phyloP scores from a whole-genome alignment of 2,888 invertebrate species.

The Pachliopta kotzebuea region DNA sequence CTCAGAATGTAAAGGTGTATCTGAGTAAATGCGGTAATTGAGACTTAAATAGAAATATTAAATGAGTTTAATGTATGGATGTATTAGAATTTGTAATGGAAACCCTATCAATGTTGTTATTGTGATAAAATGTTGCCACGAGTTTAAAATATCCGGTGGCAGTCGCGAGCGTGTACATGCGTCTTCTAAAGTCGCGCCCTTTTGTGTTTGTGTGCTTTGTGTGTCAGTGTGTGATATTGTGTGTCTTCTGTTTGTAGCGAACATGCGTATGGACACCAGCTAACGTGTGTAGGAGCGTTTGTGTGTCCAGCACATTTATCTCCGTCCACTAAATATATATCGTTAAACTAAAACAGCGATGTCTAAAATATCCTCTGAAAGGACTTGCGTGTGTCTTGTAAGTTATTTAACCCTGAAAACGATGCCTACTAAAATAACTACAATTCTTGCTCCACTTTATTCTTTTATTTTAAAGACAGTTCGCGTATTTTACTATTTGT shows the following conservation, averaged over 20 bases:
- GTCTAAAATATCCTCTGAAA: conserved; percentile 56
- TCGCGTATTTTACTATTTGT: conserved; percentile 26
- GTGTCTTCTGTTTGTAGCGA: background rate
- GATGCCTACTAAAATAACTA: conserved; percentile 62
- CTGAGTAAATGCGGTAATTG: too few species aligned
- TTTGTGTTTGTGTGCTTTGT: background rate
- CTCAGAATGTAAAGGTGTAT: too few species aligned
- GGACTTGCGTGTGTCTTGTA: conserved; percentile 52
- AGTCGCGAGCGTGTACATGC: conserved; percentile 22
- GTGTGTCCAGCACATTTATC: conserved; percentile 46
- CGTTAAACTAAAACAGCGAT: conserved; percentile 42
- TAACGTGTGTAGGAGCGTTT: conserved; percentile 12
- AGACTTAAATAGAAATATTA: too few species aligned
- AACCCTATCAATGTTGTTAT: conserved; percentile 27
- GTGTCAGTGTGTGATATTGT: background rate
- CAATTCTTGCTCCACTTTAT: conserved; percentile 47
- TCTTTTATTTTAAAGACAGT: conserved; percentile 53
- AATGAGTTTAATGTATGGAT: background rate
- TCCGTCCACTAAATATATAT: conserved; percentile 55
- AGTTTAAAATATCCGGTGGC: conserved; percentile 34
- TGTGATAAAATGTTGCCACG: conserved; percentile 32
- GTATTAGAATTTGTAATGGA: conserved; percentile 3
- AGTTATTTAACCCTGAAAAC: conserved; percentile 78
- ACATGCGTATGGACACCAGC: background rate
- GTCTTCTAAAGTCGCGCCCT: conserved; percentile 8